A percentile compares a stretch with the other conserved stretches of the same genome.
Evolutionary conservation across 2,113 vertebrate species (phyloP).

Genomic region (Colossoma macropomum): DNA sequence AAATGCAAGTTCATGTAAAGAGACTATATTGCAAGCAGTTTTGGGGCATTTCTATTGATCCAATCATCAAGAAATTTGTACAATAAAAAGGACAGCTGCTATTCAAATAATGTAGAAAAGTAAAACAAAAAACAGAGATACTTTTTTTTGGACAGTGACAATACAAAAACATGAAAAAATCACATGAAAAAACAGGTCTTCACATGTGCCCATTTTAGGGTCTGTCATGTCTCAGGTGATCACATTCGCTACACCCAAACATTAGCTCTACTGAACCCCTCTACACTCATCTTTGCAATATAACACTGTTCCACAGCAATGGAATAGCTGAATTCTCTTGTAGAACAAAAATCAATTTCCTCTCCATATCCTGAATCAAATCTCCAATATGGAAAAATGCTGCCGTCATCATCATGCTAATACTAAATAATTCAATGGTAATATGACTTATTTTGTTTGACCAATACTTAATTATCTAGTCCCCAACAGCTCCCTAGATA

Average conservation of each 20-base stretch:
- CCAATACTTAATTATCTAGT: slow-evolving; percentile 73
- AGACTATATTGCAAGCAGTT: too few species aligned
- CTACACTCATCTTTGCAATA: background rate
- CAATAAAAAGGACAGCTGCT: too few species aligned
- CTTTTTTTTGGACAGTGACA: too few species aligned
- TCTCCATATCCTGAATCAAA: slow-evolving; percentile 20
- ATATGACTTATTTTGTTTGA: slow-evolving; percentile 72
- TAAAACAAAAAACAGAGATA: background rate
- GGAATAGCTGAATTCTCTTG: background rate
- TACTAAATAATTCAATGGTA: slow-evolving; percentile 75
- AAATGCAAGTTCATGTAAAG: too few species aligned
- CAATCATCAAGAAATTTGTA: too few species aligned
- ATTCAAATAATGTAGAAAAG: background rate
- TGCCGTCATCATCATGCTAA: slow-evolving; percentile 62
- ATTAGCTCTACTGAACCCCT: background rate
- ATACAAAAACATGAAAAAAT: background rate
- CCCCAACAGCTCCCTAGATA: slow-evolving; percentile 73
- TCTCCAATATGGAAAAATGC: slow-evolving; percentile 42
- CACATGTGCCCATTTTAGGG: too few species aligned
- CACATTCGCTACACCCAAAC: too few species aligned
- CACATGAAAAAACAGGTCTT: too few species aligned
- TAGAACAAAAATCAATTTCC: background rate
- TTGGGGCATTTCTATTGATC: too few species aligned
- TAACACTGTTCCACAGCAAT: background rate
- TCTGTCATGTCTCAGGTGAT: too few species aligned